Conservation (phyloP, 2,888 invertebrate genomes). For the Oegoconia quadripuncta region DNA sequence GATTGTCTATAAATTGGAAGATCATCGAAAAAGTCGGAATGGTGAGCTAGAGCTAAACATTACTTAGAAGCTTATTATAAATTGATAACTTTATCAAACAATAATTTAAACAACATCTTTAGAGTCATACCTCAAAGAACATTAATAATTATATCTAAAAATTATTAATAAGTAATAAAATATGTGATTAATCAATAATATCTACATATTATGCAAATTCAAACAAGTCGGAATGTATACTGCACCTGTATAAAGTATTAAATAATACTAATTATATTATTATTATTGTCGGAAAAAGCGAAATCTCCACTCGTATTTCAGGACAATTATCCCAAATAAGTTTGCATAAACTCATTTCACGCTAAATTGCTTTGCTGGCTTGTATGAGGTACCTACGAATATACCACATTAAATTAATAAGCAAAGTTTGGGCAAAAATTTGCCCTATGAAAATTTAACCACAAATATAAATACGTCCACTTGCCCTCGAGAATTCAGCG, state of each 20-base stretch:
- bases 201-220: no score
- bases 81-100: no score
- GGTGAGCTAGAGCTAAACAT: no score
- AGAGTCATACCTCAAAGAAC: no score
- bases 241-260: slow-evolving; percentile 21
- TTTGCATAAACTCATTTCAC: slow-evolving; percentile 45
- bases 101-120: no score
- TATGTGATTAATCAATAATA: no score
- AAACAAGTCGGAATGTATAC: no score
- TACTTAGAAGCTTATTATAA: no score
- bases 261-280: slow-evolving; percentile 20
- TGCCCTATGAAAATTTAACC: slow-evolving; percentile 11
- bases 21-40: no score
- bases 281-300: slow-evolving; percentile 24
- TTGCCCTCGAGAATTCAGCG: background rate
- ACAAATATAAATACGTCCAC: background rate
- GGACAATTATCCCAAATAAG: slow-evolving; percentile 45
- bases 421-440: slow-evolving; percentile 34
- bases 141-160: no score
- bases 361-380: slow-evolving; percentile 36
- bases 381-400: slow-evolving; percentile 28
- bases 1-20: no score
- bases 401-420: slow-evolving; percentile 45
- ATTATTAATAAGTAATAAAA: no score
- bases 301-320: slow-evolving; percentile 38